A percentile compares a stretch with the other conserved stretches of the same genome.
These are phyloP conservation scores for Archocentrus centrarchus DNA, from an alignment of 2,113 vertebrate genomes.

Conservation along the genomic window DNA sequence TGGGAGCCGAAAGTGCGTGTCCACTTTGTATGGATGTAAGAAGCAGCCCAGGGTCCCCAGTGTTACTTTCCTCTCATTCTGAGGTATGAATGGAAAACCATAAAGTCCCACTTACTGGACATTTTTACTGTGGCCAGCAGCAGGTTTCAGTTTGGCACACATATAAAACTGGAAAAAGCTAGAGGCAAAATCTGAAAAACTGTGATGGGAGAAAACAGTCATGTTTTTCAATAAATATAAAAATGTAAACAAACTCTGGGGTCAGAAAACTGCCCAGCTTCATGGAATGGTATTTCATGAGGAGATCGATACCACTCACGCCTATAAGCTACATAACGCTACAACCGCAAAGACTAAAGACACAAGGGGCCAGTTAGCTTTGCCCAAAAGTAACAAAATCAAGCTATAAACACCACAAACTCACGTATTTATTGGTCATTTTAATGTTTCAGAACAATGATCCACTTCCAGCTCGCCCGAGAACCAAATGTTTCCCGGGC, in stretches of 20 bases:
- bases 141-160: not conserved
- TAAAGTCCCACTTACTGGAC: not conserved
- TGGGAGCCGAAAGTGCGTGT: not conserved
- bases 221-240: not conserved
- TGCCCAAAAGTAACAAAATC: not conserved
- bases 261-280: not conserved
- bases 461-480: not conserved
- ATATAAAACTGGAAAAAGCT: not conserved
- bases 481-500: too few species aligned
- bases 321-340: not conserved
- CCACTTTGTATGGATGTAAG: constrained; percentile 7
- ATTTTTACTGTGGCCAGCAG: not conserved
- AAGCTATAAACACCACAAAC: fast-evolving
- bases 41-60: not conserved
- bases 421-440: not conserved
- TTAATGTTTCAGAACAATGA: not conserved
- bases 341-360: not conserved
- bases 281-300: not conserved
- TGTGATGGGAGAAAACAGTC: not conserved
- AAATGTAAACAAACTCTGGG: not conserved
- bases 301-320: not conserved
- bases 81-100: constrained; percentile 6
- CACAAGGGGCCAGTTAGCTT: not conserved
- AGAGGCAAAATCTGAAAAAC: constrained; percentile 13
- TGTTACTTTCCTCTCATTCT: not conserved